Base-by-base conservation (phyloP, 2,113 vertebrate genomes). In the Mesocricetus auratus region DNA sequence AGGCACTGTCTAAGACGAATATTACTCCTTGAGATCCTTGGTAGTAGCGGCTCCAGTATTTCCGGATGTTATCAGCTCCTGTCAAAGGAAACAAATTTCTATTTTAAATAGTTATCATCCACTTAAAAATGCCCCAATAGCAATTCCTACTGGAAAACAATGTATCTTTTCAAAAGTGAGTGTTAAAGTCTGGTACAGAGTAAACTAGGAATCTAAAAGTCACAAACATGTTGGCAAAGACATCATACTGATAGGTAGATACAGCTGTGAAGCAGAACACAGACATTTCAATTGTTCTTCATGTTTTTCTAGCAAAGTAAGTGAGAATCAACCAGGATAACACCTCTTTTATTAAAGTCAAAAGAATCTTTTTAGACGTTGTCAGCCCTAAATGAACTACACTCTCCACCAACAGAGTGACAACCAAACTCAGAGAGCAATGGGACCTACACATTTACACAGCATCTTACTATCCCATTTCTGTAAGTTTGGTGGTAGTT, bases 11-110 rank as follows among this genome's bases (percentile, higher is more conserved):
- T 98, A 99, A 98, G 77, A 99, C 99, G 92, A 99, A 99, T 98
- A 99, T 98, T 93, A 99, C 99, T 56, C 99, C 99, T 98, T 99
- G 99, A 75, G 99, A 99, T 95, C 99, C 99, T 98, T 99, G 99
- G 98, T 99, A 99, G 98, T 99, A 99, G 97, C 99, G 99, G 97
- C 99, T 99, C 99, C 99, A 99, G 92, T 99, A 99, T 96, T 99
- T 99, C 98, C 99, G 99, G 98, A 99, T 99, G 98, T 98, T 99
- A 97, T 99, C 99, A 91, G 99, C 99, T 50, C 99, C 99, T 99
- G 98, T 91, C 93, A 97, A 98, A 96, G 97, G 97, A 86, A 97
- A 98, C 47, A 95, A 64, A 97, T 95, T 96, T 31, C 60, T 16
- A 15, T 91, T 91, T 73, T 42, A 95, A 94, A 93, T 7, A 88